A percentile compares a stretch with the other conserved stretches of the same genome.
Conservation (phyloP, 2,113 vertebrate genomes). For the Edolisoma coerulescens region DNA sequence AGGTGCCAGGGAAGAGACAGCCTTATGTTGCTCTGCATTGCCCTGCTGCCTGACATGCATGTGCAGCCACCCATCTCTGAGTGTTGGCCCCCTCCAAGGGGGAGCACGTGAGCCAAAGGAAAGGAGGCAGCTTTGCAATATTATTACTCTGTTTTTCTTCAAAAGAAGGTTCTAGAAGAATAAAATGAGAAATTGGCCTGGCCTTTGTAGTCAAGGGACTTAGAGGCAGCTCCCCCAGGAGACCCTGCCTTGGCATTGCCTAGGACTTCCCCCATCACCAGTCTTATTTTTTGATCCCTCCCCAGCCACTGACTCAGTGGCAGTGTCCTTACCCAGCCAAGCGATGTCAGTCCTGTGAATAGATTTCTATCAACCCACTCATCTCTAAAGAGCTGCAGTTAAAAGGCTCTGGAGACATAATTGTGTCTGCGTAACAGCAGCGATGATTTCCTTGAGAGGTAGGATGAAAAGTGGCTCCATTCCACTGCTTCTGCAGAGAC, state of each 20-base stretch:
- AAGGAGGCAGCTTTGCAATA: not conserved
- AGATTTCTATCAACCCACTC: slow-evolving; percentile 41
- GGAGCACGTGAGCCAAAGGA: not conserved
- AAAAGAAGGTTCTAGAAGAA: not conserved
- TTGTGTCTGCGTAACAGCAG: slow-evolving; percentile 6
- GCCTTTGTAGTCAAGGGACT: not conserved
- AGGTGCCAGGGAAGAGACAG: not conserved
- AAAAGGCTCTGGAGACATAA: slow-evolving; percentile 41
- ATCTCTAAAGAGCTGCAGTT: slow-evolving; percentile 23
- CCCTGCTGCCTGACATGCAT: not conserved
- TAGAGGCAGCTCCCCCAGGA: not conserved
- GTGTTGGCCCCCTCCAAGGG: not conserved
- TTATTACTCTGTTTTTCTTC: not conserved
- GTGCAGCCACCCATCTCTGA: not conserved
- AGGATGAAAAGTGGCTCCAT: slow-evolving; percentile 5
- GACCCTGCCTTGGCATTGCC: not conserved
- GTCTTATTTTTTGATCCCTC: not conserved
- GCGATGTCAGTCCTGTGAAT: not conserved
- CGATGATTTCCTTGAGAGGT: slow-evolving; percentile 13
- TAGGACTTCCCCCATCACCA: not conserved
- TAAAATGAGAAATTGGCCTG: not conserved
- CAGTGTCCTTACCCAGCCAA: not conserved
- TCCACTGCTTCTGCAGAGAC: slow-evolving; percentile 9
- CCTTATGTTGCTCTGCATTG: not conserved
- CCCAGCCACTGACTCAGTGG: not conserved